Base-by-base conservation (phyloP, 2,113 vertebrate genomes). In the Choloepus hoffmanni region DNA sequence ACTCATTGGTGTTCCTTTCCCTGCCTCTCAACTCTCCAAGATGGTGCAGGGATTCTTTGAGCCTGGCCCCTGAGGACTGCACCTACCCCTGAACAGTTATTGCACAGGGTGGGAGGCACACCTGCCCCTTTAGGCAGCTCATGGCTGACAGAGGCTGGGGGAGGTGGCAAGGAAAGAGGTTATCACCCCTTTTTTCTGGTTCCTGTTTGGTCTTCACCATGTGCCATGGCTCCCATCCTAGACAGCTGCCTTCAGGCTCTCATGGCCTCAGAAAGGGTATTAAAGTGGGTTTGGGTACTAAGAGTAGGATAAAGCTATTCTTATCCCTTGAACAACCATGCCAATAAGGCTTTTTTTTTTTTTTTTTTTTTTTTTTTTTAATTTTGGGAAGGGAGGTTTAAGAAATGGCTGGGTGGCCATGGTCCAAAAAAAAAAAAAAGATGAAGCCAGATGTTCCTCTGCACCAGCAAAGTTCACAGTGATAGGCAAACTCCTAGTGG, bases 391-490 rank as follows among this genome's bases (percentile, higher is more conserved):
- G 73, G 45, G 62, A 94, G 45, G 58, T 68, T 92, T 96, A 95
- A 96, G 86, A 92, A 97, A 96, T n/a, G 40, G 83, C 87, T 96
- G 87, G 77, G 77, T 95, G 53, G 67, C 81, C 95, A 68, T 87
- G 79, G 94, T 95, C 89, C 68, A 78, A 86, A 95, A 36, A 36
- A 86, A 95, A 95, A 76, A 85, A 86, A 81, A 77, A 86, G 24
- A 19, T 65, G 21, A 96, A 91, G 85, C 84, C 86, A 89, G 74
- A 81, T 74, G 45, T 91, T 96, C 74, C 89, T 94, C 84, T 96
- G 83, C 24, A 87, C 65, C 72, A 97, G 89, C 68, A 63, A 97
- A 96, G 91, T 96, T 97, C 96, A 97, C 96, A 96, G 95, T 97
- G 94, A 94, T 2, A 89, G 91, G 86, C 84, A 95, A 96, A 94